Evolutionary conservation across 2,888 invertebrate genomes (phyloP).

Genomic region (Siphlonurus alternatus): DNA sequence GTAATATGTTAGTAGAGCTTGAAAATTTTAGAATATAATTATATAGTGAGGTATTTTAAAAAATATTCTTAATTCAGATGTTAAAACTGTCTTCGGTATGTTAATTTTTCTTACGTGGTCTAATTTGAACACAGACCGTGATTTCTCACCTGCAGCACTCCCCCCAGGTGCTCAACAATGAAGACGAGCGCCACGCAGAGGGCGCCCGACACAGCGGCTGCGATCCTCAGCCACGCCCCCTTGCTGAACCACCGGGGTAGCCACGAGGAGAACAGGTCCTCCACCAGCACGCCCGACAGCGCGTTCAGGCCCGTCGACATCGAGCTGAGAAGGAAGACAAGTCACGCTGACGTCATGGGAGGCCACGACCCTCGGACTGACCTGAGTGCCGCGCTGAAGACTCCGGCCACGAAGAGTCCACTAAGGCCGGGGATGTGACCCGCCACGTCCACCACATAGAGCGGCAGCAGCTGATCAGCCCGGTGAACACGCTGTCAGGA

Average conservation of each 20-base stretch:
- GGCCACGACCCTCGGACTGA: too few relatives aligned
- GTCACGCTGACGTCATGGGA: too few relatives aligned
- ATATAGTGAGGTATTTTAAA: too few relatives aligned
- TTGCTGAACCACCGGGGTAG: constrained; percentile 22
- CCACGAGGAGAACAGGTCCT: neutral
- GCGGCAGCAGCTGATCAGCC: constrained; percentile 57
- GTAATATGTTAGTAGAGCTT: too few relatives aligned
- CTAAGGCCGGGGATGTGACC: constrained; percentile 62
- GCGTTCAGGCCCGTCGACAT: neutral
- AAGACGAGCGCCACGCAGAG: constrained; percentile 50
- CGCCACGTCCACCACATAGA: constrained; percentile 73
- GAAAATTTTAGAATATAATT: too few relatives aligned
- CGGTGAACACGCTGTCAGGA: neutral
- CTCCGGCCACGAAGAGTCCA: constrained; percentile 76
- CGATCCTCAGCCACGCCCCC: neutral
- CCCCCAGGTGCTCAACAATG: constrained; percentile 58
- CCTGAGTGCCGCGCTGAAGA: constrained; percentile 82
- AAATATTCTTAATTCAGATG: too few relatives aligned
- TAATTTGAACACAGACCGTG: too few relatives aligned
- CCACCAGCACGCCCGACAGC: neutral
- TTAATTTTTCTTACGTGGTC: too few relatives aligned
- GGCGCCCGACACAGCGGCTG: constrained; percentile 39
- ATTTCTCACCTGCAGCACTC: constrained; percentile 62
- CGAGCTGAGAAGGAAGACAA: too few relatives aligned
- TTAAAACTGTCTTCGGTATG: too few relatives aligned